Percentiles rank a stretch among this genome's conserved stretches.
Conservation (phyloP, 2,113 vertebrate species). For the Ictidomys tridecemlineatus region DNA sequence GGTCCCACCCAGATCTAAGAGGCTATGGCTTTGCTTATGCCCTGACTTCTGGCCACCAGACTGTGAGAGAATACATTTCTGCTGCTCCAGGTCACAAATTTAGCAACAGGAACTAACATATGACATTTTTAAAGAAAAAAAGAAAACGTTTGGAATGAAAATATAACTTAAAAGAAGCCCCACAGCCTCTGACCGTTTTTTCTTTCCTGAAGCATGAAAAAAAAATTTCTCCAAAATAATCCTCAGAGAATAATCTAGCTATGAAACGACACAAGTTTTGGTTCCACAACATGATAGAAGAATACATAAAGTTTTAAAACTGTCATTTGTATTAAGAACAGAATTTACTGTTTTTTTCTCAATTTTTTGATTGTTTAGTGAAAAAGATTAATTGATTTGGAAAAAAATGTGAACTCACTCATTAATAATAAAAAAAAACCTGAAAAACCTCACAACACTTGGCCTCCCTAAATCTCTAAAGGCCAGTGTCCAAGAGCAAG, state of each 20-base stretch:
- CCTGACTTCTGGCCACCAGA: neutral
- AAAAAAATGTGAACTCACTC: conserved; percentile 69
- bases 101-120: neutral
- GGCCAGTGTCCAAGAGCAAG: no score
- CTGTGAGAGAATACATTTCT: neutral
- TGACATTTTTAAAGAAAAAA: neutral
- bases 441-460: conserved; percentile 56
- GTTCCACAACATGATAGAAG: neutral
- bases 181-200: neutral
- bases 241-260: neutral
- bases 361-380: conserved; percentile 75
- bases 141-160: neutral
- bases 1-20: fast-evolving
- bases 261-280: neutral
- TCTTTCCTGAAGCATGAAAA: neutral
- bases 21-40: fast-evolving
- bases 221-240: neutral
- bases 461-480: no score
- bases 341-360: conserved; percentile 54
- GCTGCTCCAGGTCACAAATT: neutral
- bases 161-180: neutral
- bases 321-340: conserved; percentile 44
- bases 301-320: conserved; percentile 50
- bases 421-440: conserved; percentile 1
- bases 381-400: conserved; percentile 81